Percentiles rank a stretch among this genome's conserved stretches.
phyloP scores from a whole-genome alignment of 2,888 invertebrate genomes.

The Andrena camellia region DNA sequence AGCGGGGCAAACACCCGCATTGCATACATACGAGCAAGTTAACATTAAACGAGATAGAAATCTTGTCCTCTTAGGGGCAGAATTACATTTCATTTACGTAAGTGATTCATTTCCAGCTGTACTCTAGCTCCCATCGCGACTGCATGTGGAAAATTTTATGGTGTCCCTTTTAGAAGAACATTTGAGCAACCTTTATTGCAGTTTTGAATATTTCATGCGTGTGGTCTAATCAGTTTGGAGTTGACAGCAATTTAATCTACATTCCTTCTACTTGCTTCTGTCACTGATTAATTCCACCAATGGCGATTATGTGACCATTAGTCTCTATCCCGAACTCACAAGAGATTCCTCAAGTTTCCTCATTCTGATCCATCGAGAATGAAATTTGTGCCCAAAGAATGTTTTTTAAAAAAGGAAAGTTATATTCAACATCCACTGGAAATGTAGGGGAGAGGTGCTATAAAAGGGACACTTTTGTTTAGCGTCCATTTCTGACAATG shows the following conservation, averaged over 20 bases:
- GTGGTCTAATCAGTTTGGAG: too few species aligned
- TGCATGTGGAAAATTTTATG: too few species aligned
- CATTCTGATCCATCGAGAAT: not conserved
- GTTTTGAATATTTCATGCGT: too few species aligned
- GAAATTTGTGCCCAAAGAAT: not conserved
- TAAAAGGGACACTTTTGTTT: too few species aligned
- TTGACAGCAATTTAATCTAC: too few species aligned
- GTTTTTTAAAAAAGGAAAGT: not conserved
- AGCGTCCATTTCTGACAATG: too few species aligned
- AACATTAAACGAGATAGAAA: slow-evolving; percentile 22
- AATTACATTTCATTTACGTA: slow-evolving; percentile 19
- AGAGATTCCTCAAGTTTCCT: not conserved
- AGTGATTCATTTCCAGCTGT: slow-evolving; percentile 7
- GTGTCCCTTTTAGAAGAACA: too few species aligned
- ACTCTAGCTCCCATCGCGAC: not conserved
- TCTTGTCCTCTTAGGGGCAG: slow-evolving; percentile 19
- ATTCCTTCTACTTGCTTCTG: not conserved
- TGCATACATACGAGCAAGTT: slow-evolving; percentile 14
- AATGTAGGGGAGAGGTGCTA: too few species aligned
- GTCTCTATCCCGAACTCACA: not conserved
- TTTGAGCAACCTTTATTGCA: too few species aligned
- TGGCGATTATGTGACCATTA: not conserved
- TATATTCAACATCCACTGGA: not conserved
- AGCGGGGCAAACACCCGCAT: not conserved
- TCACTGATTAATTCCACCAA: not conserved